Evolutionary conservation across 2,113 vertebrate genomes (phyloP).

Genomic region (Dicerorhinus sumatrensis): DNA sequence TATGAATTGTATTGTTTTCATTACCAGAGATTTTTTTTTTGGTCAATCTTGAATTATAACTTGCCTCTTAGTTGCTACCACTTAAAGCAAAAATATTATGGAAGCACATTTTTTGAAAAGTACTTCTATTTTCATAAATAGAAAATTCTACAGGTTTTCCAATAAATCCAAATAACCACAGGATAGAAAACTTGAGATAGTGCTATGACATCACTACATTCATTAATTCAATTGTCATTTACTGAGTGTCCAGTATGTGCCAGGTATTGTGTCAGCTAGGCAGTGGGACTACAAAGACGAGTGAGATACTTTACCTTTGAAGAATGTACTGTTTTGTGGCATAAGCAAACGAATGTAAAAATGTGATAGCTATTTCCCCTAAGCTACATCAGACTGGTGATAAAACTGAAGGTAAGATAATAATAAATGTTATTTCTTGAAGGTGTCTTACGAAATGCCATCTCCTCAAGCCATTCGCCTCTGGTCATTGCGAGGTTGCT

Average conservation of each 20-base stretch:
- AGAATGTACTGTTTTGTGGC: not conserved
- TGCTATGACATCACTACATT: not conserved
- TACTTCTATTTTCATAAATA: conserved; percentile 23
- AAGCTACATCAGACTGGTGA: not conserved
- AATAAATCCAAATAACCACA: not conserved
- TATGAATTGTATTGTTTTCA: conserved; percentile 22
- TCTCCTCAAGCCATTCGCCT: not conserved
- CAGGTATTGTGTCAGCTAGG: not conserved
- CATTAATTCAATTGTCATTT: not conserved
- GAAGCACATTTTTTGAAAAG: not conserved
- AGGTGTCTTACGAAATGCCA: not conserved
- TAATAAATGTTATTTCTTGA: not conserved
- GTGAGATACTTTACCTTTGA: not conserved
- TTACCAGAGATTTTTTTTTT: conserved; percentile 9
- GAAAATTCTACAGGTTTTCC: not conserved
- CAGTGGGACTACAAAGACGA: not conserved
- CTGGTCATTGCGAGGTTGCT: not conserved
- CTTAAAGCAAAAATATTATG: conserved; percentile 50
- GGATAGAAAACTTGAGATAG: not conserved
- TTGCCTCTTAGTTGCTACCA: not conserved
- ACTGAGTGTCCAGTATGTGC: not conserved
- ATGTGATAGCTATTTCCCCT: not conserved
- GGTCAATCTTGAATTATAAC: not conserved
- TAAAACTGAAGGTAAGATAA: not conserved
- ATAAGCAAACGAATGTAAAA: not conserved